Conservation (phyloP, 2,888 invertebrate genomes). For the Clistopyga incitator region DNA sequence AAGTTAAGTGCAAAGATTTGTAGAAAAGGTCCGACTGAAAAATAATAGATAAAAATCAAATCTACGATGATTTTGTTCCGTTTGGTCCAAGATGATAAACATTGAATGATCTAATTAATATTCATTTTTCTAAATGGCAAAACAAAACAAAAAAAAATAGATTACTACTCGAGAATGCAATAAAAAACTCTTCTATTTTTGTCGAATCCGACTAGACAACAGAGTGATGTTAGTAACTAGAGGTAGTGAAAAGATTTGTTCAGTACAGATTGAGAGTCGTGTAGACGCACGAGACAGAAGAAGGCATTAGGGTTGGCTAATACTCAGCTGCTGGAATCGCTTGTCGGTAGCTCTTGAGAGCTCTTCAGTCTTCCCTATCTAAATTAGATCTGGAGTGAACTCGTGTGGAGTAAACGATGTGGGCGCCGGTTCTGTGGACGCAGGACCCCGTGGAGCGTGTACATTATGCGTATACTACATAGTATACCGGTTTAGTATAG, state of each 20-base stretch:
- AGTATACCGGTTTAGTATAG: constrained; percentile 38
- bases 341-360: constrained; percentile 65
- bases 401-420: constrained; percentile 65
- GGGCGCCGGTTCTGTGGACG: constrained; percentile 71
- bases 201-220: neutral
- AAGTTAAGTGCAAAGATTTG: too few relatives aligned
- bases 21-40: too few relatives aligned
- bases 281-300: constrained; percentile 31
- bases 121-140: neutral
- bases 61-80: too few relatives aligned
- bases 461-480: constrained; percentile 22
- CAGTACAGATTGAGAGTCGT: constrained; percentile 8
- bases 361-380: constrained; percentile 77
- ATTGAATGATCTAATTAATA: too few relatives aligned
- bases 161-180: neutral
- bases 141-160: neutral
- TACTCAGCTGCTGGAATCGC: constrained; percentile 51
- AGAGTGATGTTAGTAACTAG: neutral
- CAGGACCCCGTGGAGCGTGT: constrained; percentile 39
- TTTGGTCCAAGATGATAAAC: too few relatives aligned
- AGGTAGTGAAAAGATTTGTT: neutral
- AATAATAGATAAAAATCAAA: too few relatives aligned
- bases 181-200: neutral
- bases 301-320: constrained; percentile 37
- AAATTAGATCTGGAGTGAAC: constrained; percentile 82